phyloP scores from a whole-genome alignment of 2,888 invertebrate species.

The Chymomyza amoena region DNA sequence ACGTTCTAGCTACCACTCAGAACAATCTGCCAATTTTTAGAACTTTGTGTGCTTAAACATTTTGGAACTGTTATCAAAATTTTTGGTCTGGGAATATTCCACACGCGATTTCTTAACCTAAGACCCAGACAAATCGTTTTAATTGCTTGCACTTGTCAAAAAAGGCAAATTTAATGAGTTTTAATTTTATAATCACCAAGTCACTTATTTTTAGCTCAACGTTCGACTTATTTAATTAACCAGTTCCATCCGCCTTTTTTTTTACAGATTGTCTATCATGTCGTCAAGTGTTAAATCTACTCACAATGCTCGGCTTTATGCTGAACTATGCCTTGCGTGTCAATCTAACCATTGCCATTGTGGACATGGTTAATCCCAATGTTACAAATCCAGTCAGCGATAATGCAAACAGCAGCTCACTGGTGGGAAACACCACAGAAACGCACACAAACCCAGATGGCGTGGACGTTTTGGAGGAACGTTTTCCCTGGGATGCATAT shows the following conservation, averaged over 20 bases:
- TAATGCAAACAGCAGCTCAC: slow-evolving; percentile 3
- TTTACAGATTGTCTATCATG: slow-evolving; percentile 86
- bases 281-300: slow-evolving; percentile 88
- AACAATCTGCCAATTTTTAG: no score
- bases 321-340: slow-evolving; percentile 93
- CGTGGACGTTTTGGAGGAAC: slow-evolving; percentile 70
- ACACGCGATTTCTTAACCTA: slow-evolving; percentile 23
- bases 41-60: neutral
- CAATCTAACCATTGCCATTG: slow-evolving; percentile 91
- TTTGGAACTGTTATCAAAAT: neutral
- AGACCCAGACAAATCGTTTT: slow-evolving; percentile 5
- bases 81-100: slow-evolving; percentile 39
- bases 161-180: neutral
- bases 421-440: slow-evolving; percentile 19
- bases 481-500: slow-evolving; percentile 88
- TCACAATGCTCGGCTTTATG: slow-evolving; percentile 93
- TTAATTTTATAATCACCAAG: neutral
- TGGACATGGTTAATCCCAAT: slow-evolving; percentile 84
- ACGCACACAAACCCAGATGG: slow-evolving; percentile 8
- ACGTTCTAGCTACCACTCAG: no score
- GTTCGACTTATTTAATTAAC: neutral
- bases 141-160: neutral
- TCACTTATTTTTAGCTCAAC: neutral
- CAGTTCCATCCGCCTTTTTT: slow-evolving; percentile 15
- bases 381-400: slow-evolving; percentile 9